Percentiles rank a stretch among this genome's conserved stretches.
phyloP scores from a whole-genome alignment of 1,140 invertebrate genomes.

The Ostrea edulis region DNA sequence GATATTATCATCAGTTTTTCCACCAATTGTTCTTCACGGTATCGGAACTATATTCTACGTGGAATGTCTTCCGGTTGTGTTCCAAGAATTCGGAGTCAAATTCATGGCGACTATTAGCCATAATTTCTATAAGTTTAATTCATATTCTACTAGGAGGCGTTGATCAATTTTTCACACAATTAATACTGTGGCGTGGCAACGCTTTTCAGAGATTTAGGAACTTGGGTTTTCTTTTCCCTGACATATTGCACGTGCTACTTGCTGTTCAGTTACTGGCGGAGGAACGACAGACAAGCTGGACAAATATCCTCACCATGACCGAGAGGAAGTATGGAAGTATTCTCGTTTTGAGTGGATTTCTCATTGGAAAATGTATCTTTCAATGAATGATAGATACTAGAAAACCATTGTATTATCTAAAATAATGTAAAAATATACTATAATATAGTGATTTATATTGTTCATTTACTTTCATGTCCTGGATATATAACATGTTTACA shows the following conservation, averaged over 20 bases:
- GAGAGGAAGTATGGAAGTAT: background rate
- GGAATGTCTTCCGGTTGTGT: constrained; percentile 78
- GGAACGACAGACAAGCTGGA: background rate
- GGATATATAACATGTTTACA: no score
- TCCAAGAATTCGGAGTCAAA: constrained; percentile 81
- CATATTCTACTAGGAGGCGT: constrained; percentile 86
- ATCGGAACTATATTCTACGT: constrained; percentile 86
- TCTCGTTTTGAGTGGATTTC: background rate
- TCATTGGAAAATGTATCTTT: background rate
- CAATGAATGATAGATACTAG: background rate
- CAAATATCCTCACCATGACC: background rate
- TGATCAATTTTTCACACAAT: constrained; percentile 88
- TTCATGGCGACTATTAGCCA: constrained; percentile 82
- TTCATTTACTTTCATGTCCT: no score
- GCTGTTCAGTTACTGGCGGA: constrained; percentile 55
- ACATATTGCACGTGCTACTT: constrained; percentile 84
- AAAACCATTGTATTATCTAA: no score
- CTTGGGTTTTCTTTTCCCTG: constrained; percentile 87
- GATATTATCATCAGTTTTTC: constrained; percentile 83
- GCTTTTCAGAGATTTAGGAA: constrained; percentile 82
- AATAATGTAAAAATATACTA: no score
- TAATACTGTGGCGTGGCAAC: constrained; percentile 85
- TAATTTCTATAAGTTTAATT: constrained; percentile 84
- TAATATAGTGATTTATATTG: no score
- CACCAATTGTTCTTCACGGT: constrained; percentile 85